Evolutionary conservation across 2,113 vertebrate species (phyloP), one percentile per base, ranked within the genome.

Genomic region (Grus americana): DNA sequence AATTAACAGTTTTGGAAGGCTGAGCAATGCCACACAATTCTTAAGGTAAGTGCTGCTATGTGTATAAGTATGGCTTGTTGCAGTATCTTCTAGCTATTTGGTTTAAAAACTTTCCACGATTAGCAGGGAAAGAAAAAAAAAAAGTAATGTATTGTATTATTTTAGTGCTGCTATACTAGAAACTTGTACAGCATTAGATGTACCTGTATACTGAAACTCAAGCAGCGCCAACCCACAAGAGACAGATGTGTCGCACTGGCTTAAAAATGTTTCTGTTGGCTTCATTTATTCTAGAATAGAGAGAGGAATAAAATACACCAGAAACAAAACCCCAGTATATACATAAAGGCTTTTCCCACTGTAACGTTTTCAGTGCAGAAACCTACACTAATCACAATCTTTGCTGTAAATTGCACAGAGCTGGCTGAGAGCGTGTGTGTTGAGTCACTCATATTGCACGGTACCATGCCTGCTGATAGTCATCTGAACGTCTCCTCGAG

Each of bases 401-500:
- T 44, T 19, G 75, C 55, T 49, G 85, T 27, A 79, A 90, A 88
- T 44, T 46, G 76, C 47, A 50, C 32, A 1, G 75, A 54, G 84
- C 92, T 87, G 94, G 61, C 78, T 92, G 73, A 32, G 79, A 44
- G 65, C 27, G 15, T 3, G 29, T 32, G 58, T 0, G 38, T 91
- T 97, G 93, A 97, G 90, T 97, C 94, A 97, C 91, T 67, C 12
- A 2, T 42, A 5, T 19, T n/a, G 67, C n/a, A 58, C 1, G 6
- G 76, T 44, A 40, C 90, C 54, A 4, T 61, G 90, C 75, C 88
- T 90, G 89, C 92, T 96, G 95, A 95, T 65, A 85, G 90, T 97
- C 95, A 97, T 94, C 96, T 97, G 94, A 96, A 96, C n/a, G 1
- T 93, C 90, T 91, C 90, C 85, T 90, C 5, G 6, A 92, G 88